Base-by-base conservation (phyloP, 1,140 invertebrate species). In the Tachypleus tridentatus region DNA sequence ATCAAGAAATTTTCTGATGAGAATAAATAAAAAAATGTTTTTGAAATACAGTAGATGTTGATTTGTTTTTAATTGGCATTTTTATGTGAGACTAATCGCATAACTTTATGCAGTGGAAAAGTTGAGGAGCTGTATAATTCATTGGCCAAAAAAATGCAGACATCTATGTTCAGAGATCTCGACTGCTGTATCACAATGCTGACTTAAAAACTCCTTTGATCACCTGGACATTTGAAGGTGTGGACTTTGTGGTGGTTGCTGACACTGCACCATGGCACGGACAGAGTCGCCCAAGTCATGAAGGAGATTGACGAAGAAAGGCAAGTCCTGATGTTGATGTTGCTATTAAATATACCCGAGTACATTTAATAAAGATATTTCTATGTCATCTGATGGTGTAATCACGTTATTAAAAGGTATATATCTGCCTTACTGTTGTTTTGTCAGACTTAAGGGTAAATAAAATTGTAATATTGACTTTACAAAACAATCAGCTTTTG, bases 101-200 rank as follows among this genome's bases (percentile, higher is more conserved):
- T 29, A 29, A 29, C 29, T 29, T 29, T 29, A 29, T 74, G 60
- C 68, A 81, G 80, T 74, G 63, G 70, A 74, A 60, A 82, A 81
- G 72, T 97, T 3, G 92, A 98, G 67, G 90, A 95, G 72, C 78
- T 98, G 1, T 91, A 94, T 74, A 82, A 84, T 0, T 89, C 65
- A 86, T 71, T 79, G 97, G 64, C 85, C 10, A 88, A 89, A 67
- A 93, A 74, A 96, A 94, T 76, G 87, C 91, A 3, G 88, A 96
- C 73, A 96, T 98, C 69, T 99, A 98, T 77, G 87, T 98, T 53
- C 89, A 97, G 74, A 80, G 93, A 56, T 93, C 89, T 57, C 85
- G 72, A 63, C 85, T 91, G 72, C 85, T 93, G 78, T 87, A 87
- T 65, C 79, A 84, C 10, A 81, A 84, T 9, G 70, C 70, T 50